Evolutionary conservation across 2,797 vertebrate genomes (phyloP).

Genomic region (Buphagus erythrorhynchus): DNA sequence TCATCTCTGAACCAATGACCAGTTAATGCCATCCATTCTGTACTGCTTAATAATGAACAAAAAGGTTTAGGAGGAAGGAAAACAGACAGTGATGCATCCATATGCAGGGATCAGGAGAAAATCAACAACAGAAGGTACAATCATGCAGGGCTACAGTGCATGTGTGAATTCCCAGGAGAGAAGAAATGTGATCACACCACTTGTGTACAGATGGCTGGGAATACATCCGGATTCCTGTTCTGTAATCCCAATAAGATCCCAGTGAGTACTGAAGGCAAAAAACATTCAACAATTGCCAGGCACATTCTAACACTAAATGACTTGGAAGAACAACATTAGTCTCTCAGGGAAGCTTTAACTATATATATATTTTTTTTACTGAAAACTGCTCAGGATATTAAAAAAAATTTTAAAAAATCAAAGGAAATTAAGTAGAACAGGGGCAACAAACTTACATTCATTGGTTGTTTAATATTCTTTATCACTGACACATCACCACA

Average conservation of each 20-base stretch:
- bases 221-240: not conserved
- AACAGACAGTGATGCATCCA: not conserved
- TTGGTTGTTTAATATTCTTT: not conserved
- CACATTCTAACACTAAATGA: not conserved
- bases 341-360: not conserved
- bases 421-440: not conserved
- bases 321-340: not conserved
- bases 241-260: not conserved
- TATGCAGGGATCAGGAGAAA: not conserved
- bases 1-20: not conserved
- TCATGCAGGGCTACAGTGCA: not conserved
- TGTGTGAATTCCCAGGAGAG: not conserved
- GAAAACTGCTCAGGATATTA: not conserved
- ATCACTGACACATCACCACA: not conserved
- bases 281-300: not conserved
- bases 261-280: not conserved
- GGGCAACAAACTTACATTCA: not conserved
- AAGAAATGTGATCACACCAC: not conserved
- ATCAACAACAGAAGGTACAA: not conserved
- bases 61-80: not conserved
- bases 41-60: not conserved
- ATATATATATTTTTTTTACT: not conserved
- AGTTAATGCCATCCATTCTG: not conserved
- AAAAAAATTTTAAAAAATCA: not conserved
- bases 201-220: not conserved